Evolutionary conservation across 2,113 vertebrate genomes (phyloP), one percentile per base, ranked within the genome.

Genomic region (Pseudorhombus dupliciocellatus): DNA sequence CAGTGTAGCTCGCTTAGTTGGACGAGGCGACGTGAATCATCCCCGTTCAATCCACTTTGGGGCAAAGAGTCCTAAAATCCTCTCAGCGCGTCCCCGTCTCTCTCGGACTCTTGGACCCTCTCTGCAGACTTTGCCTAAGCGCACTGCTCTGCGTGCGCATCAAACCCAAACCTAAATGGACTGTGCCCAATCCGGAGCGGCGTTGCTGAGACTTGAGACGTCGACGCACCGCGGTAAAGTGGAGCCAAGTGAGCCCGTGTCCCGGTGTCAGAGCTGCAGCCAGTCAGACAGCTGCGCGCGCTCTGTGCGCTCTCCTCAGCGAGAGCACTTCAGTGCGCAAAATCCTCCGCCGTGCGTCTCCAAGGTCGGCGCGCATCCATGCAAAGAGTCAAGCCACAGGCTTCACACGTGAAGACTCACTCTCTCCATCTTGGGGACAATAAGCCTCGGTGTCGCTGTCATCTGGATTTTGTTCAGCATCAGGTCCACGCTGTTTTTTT

Each of bases 321-420:
- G 79, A 69, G 1, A 16, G 46, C 8, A 26, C 66, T 79, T 84
- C 73, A 80, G 83, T 81, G 88, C 86, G 88, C 81, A 88, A 84
- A 85, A 82, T 73, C 83, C 80, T 81, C 26, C 63, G 67, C 79
- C 66, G 82, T 46, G 83, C 83, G 84, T 77, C 77, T 80, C 83
- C 83, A 56, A 83, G 86, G 58, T 81, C 80, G 70, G 75, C 54
- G 84, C 86, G 85, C 81, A 76, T 78, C 71, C 56, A 73, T 24
- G 72, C 52, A 28, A 42, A 61, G 81, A 71, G 60, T 50, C 75
- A 75, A 75, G 48, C 21, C 57, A 31, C 31, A 56, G 53, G 57
- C 67, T 56, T 50, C 42, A 46, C 42, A 18, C 44, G 11, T 75
- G 69, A 73, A 69, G 70, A 60, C 75, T 73, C n/a, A 42, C 78